A percentile compares a stretch with the other conserved stretches of the same genome.
phyloP scores from a whole-genome alignment of 2,113 vertebrate species.

The Tenebrosternarchus preto region DNA sequence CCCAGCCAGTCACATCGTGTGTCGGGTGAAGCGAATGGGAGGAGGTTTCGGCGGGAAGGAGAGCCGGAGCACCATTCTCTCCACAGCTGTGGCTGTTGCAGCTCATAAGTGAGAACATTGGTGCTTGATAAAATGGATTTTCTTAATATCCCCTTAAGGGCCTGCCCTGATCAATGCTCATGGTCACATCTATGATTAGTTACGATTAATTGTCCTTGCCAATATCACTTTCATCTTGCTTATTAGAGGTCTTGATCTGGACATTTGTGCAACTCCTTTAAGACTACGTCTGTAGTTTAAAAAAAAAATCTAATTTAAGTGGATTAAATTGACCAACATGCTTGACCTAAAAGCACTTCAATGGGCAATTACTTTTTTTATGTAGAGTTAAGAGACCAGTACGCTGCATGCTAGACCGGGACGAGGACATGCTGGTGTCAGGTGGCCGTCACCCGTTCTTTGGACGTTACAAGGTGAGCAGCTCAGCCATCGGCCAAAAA shows the following conservation, averaged over 20 bases:
- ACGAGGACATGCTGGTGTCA: constrained; percentile 93
- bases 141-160: too few relatives aligned
- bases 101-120: constrained; percentile 79
- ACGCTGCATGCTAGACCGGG: constrained; percentile 92
- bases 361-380: too few relatives aligned
- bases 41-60: constrained; percentile 98
- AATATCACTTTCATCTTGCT: too few relatives aligned
- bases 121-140: not conserved
- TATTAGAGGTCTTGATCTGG: too few relatives aligned
- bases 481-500: not conserved
- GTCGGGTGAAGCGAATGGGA: constrained; percentile 93
- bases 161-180: too few relatives aligned
- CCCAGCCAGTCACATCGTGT: constrained; percentile 81
- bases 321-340: too few relatives aligned
- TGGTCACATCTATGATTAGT: too few relatives aligned
- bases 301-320: too few relatives aligned
- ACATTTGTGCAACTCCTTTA: too few relatives aligned
- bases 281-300: too few relatives aligned
- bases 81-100: constrained; percentile 86
- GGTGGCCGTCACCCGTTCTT: constrained; percentile 93
- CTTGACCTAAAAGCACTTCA: not conserved
- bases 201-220: too few relatives aligned
- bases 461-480: constrained; percentile 85
- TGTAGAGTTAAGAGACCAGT: constrained; percentile 82
- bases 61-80: constrained; percentile 77